Percentiles rank a stretch among this genome's conserved stretches.
Conservation (phyloP, 2,888 invertebrate genomes). For the Augochlorella aurata region DNA sequence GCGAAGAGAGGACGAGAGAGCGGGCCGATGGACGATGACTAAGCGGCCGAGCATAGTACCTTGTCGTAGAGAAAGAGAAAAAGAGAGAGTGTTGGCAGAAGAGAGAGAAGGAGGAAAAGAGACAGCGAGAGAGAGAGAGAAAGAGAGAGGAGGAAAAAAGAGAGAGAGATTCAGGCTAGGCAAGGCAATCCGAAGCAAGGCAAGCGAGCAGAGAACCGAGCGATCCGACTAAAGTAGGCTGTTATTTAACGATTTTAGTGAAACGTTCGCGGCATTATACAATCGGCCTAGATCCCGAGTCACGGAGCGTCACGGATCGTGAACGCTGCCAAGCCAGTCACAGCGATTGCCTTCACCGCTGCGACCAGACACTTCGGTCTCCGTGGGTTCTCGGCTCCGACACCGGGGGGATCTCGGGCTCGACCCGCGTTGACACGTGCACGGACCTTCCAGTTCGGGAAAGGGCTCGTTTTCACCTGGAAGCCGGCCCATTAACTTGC, state of each 20-base stretch:
- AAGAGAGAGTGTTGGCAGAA: neutral
- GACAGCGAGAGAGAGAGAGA: neutral
- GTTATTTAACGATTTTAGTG: conserved; percentile 82
- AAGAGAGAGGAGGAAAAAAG: neutral
- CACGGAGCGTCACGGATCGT: conserved; percentile 82
- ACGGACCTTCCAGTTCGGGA: conserved; percentile 32
- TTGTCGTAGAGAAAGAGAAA: conserved; percentile 15
- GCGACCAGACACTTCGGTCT: conserved; percentile 61
- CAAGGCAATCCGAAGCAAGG: conserved; percentile 52
- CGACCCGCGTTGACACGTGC: conserved; percentile 64
- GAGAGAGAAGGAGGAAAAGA: neutral
- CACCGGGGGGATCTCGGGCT: conserved; percentile 21
- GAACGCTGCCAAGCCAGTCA: conserved; percentile 75
- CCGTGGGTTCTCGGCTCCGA: conserved; percentile 53
- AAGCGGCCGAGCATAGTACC: conserved; percentile 60
- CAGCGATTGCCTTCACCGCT: conserved; percentile 72
- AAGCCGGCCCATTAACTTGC: conserved; percentile 9
- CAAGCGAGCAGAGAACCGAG: conserved; percentile 61
- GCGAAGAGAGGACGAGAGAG: conserved; percentile 53
- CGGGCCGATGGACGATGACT: conserved; percentile 68
- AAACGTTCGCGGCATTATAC: conserved; percentile 81
- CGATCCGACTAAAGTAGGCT: conserved; percentile 75
- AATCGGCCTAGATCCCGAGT: conserved; percentile 82
- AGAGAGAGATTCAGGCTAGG: conserved; percentile 17
- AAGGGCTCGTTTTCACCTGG: conserved; percentile 49